Conservation (phyloP, 2,113 vertebrate species). For the Myanophis thanlyinensis region DNA sequence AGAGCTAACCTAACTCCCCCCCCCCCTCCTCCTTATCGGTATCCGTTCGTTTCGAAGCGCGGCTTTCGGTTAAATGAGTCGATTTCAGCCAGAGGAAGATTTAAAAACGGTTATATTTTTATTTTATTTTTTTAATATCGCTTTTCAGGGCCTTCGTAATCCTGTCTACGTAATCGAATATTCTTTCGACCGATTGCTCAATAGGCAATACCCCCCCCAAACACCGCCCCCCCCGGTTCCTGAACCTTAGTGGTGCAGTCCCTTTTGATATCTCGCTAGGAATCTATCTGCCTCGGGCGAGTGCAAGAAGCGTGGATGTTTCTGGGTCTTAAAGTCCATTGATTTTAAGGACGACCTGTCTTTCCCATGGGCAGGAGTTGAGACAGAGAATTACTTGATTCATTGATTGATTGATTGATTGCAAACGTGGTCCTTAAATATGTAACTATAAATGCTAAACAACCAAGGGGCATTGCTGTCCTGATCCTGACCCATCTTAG, state of each 20-base stretch:
- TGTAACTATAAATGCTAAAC: not conserved
- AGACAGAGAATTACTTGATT: not conserved
- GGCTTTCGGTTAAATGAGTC: not conserved
- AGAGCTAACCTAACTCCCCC: no score
- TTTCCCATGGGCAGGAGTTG: not conserved
- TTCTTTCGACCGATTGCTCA: not conserved
- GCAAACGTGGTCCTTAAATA: not conserved
- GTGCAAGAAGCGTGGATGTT: not conserved
- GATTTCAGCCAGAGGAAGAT: not conserved
- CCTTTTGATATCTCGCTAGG: constrained; percentile 25
- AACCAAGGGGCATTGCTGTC: not conserved
- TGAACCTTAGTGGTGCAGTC: not conserved
- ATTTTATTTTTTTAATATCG: not conserved
- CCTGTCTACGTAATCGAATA: not conserved
- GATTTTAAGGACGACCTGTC: not conserved
- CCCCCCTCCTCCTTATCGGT: no score
- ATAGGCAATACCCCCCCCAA: no score
- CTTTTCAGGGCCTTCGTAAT: not conserved
- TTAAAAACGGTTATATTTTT: not conserved
- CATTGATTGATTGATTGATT: no score
- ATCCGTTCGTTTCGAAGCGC: not conserved
- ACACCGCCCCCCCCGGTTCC: not conserved
- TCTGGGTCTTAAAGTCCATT: not conserved
- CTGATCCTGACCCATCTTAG: not conserved
- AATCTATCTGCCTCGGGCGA: not conserved